These are phyloP conservation scores for Anoplolepis gracilipes DNA, from an alignment of 1,140 invertebrate genomes.

Conservation along the genomic window DNA sequence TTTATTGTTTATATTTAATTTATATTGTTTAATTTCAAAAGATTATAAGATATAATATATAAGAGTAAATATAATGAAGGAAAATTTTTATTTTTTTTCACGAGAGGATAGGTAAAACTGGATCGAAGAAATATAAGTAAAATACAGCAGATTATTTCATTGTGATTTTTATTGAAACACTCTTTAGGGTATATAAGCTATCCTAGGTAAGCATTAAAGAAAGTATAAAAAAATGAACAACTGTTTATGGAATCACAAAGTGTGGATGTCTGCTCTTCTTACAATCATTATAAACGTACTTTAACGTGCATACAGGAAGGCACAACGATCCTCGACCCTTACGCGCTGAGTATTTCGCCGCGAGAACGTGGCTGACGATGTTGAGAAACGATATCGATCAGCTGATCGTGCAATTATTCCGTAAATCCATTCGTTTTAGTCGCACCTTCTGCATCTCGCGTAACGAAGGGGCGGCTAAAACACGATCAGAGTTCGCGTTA, in stretches of 20 bases:
- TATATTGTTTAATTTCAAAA: neutral
- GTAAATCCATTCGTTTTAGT: conserved; percentile 35
- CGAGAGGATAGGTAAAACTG: neutral
- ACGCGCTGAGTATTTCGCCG: conserved; percentile 82
- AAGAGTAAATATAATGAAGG: neutral
- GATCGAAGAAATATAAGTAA: too few species aligned
- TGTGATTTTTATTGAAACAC: conserved; percentile 86
- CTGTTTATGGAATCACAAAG: conserved; percentile 84
- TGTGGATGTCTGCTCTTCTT: conserved; percentile 80
- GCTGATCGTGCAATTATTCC: neutral
- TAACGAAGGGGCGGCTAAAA: neutral
- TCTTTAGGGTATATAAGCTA: conserved; percentile 84
- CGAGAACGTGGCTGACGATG: conserved; percentile 75
- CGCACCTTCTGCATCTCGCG: neutral
- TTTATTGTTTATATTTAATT: too few species aligned
- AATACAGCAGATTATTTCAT: conserved; percentile 71
- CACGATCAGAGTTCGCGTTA: neutral
- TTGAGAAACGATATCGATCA: conserved; percentile 30
- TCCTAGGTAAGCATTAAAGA: conserved; percentile 84
- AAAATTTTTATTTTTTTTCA: neutral
- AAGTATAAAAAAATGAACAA: conserved; percentile 83
- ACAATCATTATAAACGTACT: conserved; percentile 78
- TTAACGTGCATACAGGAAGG: conserved; percentile 81
- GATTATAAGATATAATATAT: neutral
- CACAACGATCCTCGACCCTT: conserved; percentile 86